Base-by-base conservation (phyloP, 2,113 vertebrate species). In the Psittacara wagleri region DNA sequence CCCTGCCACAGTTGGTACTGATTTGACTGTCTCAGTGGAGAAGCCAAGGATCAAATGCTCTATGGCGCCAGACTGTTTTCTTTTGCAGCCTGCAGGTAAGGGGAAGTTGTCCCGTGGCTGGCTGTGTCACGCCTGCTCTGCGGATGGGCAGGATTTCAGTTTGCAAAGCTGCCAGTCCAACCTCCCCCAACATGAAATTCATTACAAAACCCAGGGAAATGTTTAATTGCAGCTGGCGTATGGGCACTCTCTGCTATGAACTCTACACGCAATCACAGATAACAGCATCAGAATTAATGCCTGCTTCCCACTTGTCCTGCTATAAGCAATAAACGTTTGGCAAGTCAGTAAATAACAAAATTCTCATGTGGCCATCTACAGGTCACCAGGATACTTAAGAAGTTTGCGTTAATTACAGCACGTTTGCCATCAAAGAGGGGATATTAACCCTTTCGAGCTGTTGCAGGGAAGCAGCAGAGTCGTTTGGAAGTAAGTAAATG, bases 321-420 rank as follows among this genome's bases (percentile, higher is more conserved):
- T 96, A 88, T 87, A 94, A 92, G 93, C 95, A 95, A 94, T 95
- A 96, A 95, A 91, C 37, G 20, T 92, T 97, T 95, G 96, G 91
- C 96, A 96, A 97, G 92, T 86, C 91, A 92, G 93, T 97, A 97
- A 97, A 97, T 96, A 95, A 96, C 87, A 93, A 96, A 97, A 97
- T 96, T 96, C 92, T 97, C 96, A 92, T 95, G 94, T 97, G 95
- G 95, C 97, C 95, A 96, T 96, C 94, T 97, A 96, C 96, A 97
- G 96, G 95, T 96, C 97, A 97, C 90, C 69, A 33, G 96, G 93
- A 97, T 97, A 96, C 91, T 96, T 97, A 93, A 97, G 95, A 95
- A 95, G 84, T 96, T 97, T 96, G 80, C 84, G 73, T 94, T 95
- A 95, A 96, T 97, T 97, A 95, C 94, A 72, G 77, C 77, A 43